Evolutionary conservation across 2,797 vertebrate genomes (phyloP), one percentile per base, ranked within the genome.

Genomic region (Telmatherina bonti): DNA sequence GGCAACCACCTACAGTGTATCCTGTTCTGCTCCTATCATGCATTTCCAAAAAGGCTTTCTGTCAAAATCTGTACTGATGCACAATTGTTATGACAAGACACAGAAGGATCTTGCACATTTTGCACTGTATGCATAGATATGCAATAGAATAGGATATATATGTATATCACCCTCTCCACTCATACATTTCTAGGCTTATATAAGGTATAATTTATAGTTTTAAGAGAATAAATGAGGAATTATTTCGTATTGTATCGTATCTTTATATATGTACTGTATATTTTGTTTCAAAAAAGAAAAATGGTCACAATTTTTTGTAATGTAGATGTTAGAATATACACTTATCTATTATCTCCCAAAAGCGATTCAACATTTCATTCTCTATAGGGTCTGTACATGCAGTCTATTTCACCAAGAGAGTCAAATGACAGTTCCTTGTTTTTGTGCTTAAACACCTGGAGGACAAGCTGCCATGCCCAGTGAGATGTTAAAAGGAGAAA

Each of bases 1-100:
- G 86, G 81, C 70, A 76, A 62, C 29, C 45, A 61, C n/a, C 66
- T 43, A 59, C 67, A 72, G 56, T 57, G 63, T 36, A 79, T 38
- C 27, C 61, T 55, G 36, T n/a, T 26, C 56, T 49, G 52, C 57
- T 69, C 41, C 8, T 9, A n/a, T 45, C 20, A 45, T n/a, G n/a
- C 2, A 45, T 45, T 45, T 45, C 43, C 20, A 45, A 45, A 45
- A 45, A 45, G 18, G 20, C 20, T 4, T 45, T 45, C 38, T 45
- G 43, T n/a, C 20, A 45, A 45, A 45, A 45, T 20, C 3, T 16
- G 38, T 41, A 2, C 38, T 16, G 16, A 16, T 43, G 38, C 20
- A 45, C 20, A 7, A n/a, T 16, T 62, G n/a, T 24, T 33, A 24
- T 62, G 22, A 62, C 29, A 49, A n/a, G 7, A 49, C 27, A 30